Evolutionary conservation across 1,140 invertebrate genomes (phyloP).

Genomic region (Dreissena polymorpha): DNA sequence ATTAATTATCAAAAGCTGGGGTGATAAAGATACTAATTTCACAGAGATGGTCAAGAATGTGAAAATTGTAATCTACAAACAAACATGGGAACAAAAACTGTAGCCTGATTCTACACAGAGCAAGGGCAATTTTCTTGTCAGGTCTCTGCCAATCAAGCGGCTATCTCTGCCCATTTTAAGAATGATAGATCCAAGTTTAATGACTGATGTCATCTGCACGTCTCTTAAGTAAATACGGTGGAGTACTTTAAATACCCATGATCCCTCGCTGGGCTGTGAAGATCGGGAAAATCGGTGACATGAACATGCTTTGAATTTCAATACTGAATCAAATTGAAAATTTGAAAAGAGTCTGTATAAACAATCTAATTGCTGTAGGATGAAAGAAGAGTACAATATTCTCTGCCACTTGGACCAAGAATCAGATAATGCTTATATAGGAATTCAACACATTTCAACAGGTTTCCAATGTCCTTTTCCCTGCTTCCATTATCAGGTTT

Average conservation of each 20-base stretch:
- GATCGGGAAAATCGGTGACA: conserved; percentile 6
- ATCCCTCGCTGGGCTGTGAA: conserved; percentile 1
- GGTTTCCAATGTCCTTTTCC: too few relatives aligned
- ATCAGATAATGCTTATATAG: too few relatives aligned
- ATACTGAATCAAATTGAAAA: conserved; percentile 45
- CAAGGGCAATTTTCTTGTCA: conserved; percentile 51
- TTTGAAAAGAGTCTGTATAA: neutral
- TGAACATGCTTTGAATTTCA: conserved; percentile 32
- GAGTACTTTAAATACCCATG: conserved; percentile 52
- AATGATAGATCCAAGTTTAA: conserved; percentile 53
- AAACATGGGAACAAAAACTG: conserved; percentile 40
- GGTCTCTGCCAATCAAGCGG: conserved; percentile 35
- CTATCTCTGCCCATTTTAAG: conserved; percentile 23
- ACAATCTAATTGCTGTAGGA: conserved; percentile 42
- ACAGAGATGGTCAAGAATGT: conserved; percentile 1
- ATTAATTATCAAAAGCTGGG: neutral
- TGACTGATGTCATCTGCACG: conserved; percentile 51
- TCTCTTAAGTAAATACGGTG: conserved; percentile 49
- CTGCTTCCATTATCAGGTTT: too few relatives aligned
- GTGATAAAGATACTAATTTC: neutral
- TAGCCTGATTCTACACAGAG: conserved; percentile 27
- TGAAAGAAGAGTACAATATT: conserved; percentile 1
- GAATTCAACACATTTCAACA: too few relatives aligned
- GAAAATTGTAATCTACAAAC: neutral
- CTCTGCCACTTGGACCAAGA: neutral